These are phyloP conservation scores for Struthio camelus DNA, from an alignment of 2,113 vertebrate species.

Conservation along the genomic window DNA sequence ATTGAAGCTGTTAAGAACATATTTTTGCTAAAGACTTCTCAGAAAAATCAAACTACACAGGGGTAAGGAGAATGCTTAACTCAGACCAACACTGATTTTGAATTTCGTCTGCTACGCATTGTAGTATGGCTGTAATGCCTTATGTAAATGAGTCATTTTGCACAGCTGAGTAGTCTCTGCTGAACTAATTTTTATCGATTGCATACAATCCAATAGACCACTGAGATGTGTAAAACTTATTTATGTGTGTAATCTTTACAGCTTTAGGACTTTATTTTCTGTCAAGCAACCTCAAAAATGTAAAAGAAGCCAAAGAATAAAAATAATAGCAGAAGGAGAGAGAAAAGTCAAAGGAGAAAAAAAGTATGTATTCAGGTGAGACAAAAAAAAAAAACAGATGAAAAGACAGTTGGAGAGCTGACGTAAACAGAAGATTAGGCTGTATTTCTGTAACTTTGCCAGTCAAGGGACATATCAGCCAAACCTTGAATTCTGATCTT, in stretches of 20 bases:
- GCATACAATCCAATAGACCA: neutral
- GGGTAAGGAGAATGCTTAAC: neutral
- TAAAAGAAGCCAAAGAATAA: neutral
- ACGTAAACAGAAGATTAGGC: neutral
- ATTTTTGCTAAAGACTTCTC: neutral
- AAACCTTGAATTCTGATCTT: conserved; percentile 44
- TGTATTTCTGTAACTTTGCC: neutral
- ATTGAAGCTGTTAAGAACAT: conserved; percentile 8
- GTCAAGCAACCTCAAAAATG: neutral
- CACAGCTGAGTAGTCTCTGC: neutral
- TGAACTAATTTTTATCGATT: conserved; percentile 26
- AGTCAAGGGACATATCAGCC: neutral
- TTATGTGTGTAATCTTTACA: neutral
- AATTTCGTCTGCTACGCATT: neutral
- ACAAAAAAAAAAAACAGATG: neutral
- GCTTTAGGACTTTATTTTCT: neutral
- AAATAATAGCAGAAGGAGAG: neutral
- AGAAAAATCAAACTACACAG: neutral
- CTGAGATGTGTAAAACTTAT: neutral
- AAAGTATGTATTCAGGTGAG: neutral
- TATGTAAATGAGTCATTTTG: neutral
- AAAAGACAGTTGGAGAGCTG: neutral
- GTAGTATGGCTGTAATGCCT: neutral
- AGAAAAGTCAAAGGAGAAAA: neutral
- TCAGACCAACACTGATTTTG: neutral